Conservation (phyloP, 1,140 invertebrate genomes). For the Holcopasites calliopsidis region DNA sequence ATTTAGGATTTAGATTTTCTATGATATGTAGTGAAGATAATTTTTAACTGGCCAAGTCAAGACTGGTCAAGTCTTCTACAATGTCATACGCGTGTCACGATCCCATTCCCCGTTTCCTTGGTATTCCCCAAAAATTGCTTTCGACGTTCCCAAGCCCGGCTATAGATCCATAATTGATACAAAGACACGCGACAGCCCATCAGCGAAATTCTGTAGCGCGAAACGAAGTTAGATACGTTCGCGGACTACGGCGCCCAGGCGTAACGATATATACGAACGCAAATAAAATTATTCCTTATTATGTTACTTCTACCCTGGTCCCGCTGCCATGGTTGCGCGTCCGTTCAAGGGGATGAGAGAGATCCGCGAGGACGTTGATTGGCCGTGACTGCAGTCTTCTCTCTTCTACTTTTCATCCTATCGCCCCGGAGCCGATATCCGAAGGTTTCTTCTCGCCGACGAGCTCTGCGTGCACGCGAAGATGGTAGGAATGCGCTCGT, state of each 20-base stretch:
- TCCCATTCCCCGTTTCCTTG: too few species aligned
- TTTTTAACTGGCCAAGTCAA: too few species aligned
- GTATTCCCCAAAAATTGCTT: background rate
- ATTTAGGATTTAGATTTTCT: too few species aligned
- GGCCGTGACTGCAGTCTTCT: constrained; percentile 54
- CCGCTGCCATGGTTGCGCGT: background rate
- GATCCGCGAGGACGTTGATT: constrained; percentile 61
- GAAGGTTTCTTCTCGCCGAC: background rate
- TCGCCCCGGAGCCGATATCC: background rate
- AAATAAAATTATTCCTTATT: constrained; percentile 73
- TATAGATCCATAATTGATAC: background rate
- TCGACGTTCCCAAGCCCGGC: too few species aligned
- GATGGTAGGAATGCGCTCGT: too few species aligned
- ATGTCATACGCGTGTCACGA: too few species aligned
- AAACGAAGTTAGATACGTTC: constrained; percentile 62
- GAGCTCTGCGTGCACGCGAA: constrained; percentile 20
- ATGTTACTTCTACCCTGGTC: constrained; percentile 61
- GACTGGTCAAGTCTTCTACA: too few species aligned
- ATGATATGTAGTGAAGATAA: too few species aligned
- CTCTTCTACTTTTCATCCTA: constrained; percentile 36
- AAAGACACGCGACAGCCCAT: background rate
- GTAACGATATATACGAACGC: constrained; percentile 51
- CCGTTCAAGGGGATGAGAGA: too few species aligned
- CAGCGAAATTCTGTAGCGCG: constrained; percentile 14
- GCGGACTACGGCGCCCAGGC: constrained; percentile 5